Evolutionary conservation across 1,140 invertebrate genomes (phyloP).

Genomic region (Aphelenchoides fujianensis): DNA sequence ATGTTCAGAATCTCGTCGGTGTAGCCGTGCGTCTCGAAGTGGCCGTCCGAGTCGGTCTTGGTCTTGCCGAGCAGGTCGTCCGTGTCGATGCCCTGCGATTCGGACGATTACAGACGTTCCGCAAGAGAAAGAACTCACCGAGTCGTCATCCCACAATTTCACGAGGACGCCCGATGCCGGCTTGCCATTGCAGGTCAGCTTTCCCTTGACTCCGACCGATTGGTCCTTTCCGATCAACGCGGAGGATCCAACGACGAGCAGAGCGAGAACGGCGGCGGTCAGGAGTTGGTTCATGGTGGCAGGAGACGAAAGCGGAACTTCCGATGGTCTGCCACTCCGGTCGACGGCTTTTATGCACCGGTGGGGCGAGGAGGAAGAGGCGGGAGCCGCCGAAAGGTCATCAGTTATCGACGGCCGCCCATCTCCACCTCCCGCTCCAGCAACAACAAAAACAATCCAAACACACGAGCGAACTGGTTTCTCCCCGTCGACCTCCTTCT

Average conservation of each 20-base stretch:
- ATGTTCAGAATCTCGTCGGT: constrained; percentile 23
- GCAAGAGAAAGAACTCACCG: constrained; percentile 29
- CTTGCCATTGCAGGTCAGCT: constrained; percentile 39
- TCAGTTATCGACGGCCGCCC: not conserved
- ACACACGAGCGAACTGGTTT: not conserved
- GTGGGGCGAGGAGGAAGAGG: not conserved
- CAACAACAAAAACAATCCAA: not conserved
- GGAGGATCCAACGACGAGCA: not conserved
- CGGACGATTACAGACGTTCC: not conserved
- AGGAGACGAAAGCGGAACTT: not conserved
- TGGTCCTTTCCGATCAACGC: not conserved
- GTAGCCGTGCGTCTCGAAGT: constrained; percentile 39
- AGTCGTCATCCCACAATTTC: constrained; percentile 46
- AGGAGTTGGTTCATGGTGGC: not conserved
- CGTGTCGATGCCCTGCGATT: constrained; percentile 34
- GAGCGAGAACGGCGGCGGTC: not conserved
- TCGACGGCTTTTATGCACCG: not conserved
- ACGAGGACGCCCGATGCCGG: constrained; percentile 36
- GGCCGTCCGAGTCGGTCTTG: constrained; percentile 32
- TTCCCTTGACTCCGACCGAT: not conserved
- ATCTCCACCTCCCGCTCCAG: not conserved
- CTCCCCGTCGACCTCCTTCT: no score
- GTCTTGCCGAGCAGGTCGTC: constrained; percentile 42
- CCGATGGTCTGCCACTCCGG: not conserved
- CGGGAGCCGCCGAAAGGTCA: not conserved